Evolutionary conservation across 1,140 invertebrate species (phyloP).

Genomic region (Tetramorium parvispinum): DNA sequence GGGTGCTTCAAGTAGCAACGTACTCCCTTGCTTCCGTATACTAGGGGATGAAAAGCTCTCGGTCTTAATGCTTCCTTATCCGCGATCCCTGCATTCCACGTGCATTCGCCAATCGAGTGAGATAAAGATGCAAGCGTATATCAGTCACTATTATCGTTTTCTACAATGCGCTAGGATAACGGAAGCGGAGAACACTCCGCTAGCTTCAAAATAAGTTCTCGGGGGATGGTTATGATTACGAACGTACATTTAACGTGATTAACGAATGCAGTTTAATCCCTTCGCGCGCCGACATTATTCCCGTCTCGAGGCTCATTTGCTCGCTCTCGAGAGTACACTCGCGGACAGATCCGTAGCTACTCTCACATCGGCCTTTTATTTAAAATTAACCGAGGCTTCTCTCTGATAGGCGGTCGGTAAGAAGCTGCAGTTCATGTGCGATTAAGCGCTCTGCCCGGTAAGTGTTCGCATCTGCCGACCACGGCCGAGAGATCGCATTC

Average conservation of each 20-base stretch:
- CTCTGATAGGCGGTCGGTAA: neutral
- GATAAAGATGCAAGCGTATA: slow-evolving; percentile 5
- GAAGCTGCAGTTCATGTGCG: slow-evolving; percentile 24
- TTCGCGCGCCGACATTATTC: slow-evolving; percentile 13
- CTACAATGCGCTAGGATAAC: neutral
- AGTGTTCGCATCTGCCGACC: slow-evolving; percentile 32
- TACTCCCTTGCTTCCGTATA: neutral
- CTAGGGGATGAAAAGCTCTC: slow-evolving; percentile 10
- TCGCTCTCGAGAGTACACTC: slow-evolving; percentile 36
- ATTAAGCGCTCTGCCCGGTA: slow-evolving; percentile 35
- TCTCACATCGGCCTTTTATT: slow-evolving; percentile 24
- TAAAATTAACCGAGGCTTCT: slow-evolving; percentile 12
- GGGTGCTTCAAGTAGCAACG: slow-evolving; percentile 18
- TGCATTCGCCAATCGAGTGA: slow-evolving; percentile 2
- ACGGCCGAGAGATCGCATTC: slow-evolving; percentile 45
- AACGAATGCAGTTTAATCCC: slow-evolving; percentile 52
- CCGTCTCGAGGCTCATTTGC: neutral
- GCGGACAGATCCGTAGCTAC: slow-evolving; percentile 12
- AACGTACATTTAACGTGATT: slow-evolving; percentile 36
- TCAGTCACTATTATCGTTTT: neutral
- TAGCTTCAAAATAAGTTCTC: too few species aligned
- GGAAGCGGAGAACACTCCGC: neutral
- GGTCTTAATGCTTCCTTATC: slow-evolving; percentile 26
- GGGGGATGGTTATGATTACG: neutral
- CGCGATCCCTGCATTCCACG: slow-evolving; percentile 15